These are phyloP conservation scores for Heloderma charlesbogerti DNA, from an alignment of 2,113 vertebrate genomes.

Conservation along the genomic window DNA sequence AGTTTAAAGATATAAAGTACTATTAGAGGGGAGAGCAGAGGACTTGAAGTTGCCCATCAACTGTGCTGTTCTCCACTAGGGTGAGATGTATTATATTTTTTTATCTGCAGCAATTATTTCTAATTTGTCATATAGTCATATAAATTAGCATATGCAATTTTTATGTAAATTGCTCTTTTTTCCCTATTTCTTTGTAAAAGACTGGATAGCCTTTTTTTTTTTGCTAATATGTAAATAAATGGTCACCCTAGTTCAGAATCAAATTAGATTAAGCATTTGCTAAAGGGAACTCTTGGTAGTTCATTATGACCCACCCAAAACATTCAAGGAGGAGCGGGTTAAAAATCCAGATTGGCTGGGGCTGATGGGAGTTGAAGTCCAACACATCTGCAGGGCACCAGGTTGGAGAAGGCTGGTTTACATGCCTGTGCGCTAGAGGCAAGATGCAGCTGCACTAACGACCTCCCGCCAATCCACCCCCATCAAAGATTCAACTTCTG, in stretches of 20 bases:
- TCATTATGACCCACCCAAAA: not conserved
- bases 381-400: not conserved
- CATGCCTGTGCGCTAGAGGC: not conserved
- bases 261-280: not conserved
- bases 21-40: no score
- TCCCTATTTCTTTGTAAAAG: no score
- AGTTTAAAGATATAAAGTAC: no score
- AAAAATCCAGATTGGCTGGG: not conserved
- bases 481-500: not conserved
- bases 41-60: no score
- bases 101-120: not conserved
- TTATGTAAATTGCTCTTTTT: not conserved
- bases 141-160: not conserved
- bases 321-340: not conserved
- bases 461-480: not conserved
- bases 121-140: not conserved
- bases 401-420: not conserved
- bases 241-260: not conserved
- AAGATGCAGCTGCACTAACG: not conserved
- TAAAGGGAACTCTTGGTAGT: not conserved
- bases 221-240: no score
- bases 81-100: not conserved
- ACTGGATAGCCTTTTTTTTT: no score
- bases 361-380: not conserved
- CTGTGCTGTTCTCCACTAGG: not conserved